Base-by-base conservation (phyloP, 1,140 invertebrate genomes). In the Amyelois transitella region DNA sequence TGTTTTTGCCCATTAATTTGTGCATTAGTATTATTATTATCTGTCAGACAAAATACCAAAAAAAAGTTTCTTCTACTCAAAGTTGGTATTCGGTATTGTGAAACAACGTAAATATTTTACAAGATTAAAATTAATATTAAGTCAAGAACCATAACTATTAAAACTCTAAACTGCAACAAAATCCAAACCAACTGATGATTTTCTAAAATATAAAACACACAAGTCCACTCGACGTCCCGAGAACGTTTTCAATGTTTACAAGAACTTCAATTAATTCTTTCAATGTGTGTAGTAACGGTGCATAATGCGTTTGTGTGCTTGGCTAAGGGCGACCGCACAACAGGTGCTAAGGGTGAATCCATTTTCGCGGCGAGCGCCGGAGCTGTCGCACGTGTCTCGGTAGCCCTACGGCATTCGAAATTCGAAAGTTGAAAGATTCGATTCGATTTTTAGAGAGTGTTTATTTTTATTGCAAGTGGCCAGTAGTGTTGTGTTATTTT, bases 281-380 rank as follows among this genome's bases (percentile, higher is more conserved):
- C 14, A 21, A 25, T 50, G 21, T 28, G 20, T 48, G 45, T 17
- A 2, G 43, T 20, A 12, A 48, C 45, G 45, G 10, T 48, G 45
- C 45, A 48, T 28, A 18, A 28, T 28, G 21, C 14, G 22, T 17
- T 24, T 25, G 21, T 45, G 52, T 58, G 49, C 32, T 50, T 4
- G 52, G 43, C 14, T 61, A 57, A 60, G 49, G 55, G 55, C 53
- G 56, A 18, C 51, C 54, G 58, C 38, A 69, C 75, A 77, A 77
- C 75, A 77, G 75, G 75, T 78, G 75, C n/a, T n/a, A n/a, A 57
- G 58, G 47, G 6, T 8, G 18, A 18, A 19, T 50, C 7, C 24
- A 20, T 12, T 72, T 70, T 69, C 65, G 66, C 69, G 58, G 44
- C 55, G 57, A 55, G 19, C 61, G 64, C 59, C 63, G 60, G 44